Evolutionary conservation across 2,113 vertebrate genomes (phyloP).

Genomic region (Peromyscus leucopus): DNA sequence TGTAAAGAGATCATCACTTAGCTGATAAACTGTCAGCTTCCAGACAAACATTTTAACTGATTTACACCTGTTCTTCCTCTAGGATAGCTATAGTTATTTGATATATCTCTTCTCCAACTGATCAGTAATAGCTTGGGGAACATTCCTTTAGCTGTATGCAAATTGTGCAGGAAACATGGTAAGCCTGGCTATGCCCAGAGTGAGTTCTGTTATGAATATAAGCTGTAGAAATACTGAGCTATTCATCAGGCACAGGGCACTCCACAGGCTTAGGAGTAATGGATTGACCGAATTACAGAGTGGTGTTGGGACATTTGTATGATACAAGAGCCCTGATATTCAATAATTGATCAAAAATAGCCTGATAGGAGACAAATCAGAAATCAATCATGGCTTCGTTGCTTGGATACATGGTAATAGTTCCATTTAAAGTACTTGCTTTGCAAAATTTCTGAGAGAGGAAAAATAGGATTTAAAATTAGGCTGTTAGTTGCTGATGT

Average conservation of each 20-base stretch:
- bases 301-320: neutral
- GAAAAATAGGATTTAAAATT: conserved; percentile 37
- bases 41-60: conserved; percentile 85
- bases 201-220: conserved; percentile 45
- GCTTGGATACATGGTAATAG: conserved; percentile 16
- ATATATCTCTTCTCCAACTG: conserved; percentile 79
- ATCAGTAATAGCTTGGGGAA: conserved; percentile 76
- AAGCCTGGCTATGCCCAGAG: conserved; percentile 39
- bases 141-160: conserved; percentile 77
- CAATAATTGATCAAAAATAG: conserved; percentile 70
- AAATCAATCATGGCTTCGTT: conserved; percentile 62
- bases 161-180: conserved; percentile 71
- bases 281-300: neutral
- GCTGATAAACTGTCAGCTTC: conserved; percentile 85
- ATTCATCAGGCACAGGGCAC: neutral
- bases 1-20: conserved; percentile 86
- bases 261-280: conserved; percentile 7
- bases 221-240: conserved; percentile 53
- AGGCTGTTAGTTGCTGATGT: conserved; percentile 35
- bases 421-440: neutral
- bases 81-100: conserved; percentile 82
- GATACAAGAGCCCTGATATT: neutral
- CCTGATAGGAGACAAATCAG: conserved; percentile 5
- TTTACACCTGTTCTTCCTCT: conserved; percentile 86
- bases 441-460: conserved; percentile 4